These are phyloP conservation scores for Adelosebastes latens DNA, from an alignment of 2,797 vertebrate species.

Conservation along the genomic window DNA sequence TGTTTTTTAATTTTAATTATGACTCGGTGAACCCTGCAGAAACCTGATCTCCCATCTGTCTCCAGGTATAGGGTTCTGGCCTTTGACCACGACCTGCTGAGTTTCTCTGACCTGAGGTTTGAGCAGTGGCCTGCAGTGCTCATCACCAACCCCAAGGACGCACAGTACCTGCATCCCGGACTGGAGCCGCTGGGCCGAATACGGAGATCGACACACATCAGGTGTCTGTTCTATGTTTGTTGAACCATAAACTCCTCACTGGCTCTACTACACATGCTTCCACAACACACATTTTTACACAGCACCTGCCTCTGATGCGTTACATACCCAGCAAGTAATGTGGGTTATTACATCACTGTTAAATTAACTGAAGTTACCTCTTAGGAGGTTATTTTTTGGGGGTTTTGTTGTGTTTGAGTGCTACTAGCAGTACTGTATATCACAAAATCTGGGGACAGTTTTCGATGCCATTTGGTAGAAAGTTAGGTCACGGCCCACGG, in stretches of 20 bases:
- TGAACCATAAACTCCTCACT: background rate
- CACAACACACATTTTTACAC: background rate
- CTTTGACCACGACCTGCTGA: conserved; percentile 96
- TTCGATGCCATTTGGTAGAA: background rate
- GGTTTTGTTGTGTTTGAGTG: background rate
- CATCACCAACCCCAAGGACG: conserved; percentile 96
- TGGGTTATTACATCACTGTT: background rate
- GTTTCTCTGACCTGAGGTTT: conserved; percentile 92
- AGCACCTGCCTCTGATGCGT: background rate
- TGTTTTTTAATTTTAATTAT: too few species aligned
- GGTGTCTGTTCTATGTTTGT: conserved; percentile 79
- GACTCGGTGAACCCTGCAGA: background rate
- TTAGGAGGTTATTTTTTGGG: background rate
- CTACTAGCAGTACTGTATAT: background rate
- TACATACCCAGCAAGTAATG: background rate
- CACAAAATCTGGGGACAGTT: background rate
- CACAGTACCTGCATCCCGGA: conserved; percentile 89
- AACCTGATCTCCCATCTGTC: background rate
- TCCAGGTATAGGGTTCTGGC: conserved; percentile 92
- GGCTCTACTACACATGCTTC: background rate
- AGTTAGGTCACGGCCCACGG: background rate
- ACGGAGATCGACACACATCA: conserved; percentile 92
- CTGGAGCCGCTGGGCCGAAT: conserved; percentile 90
- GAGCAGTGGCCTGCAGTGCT: conserved; percentile 93
- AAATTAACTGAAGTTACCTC: background rate